Evolutionary conservation across 2,888 invertebrate species (phyloP), one percentile per base, ranked within the genome.

Genomic region (Eupithecia subfuscata): DNA sequence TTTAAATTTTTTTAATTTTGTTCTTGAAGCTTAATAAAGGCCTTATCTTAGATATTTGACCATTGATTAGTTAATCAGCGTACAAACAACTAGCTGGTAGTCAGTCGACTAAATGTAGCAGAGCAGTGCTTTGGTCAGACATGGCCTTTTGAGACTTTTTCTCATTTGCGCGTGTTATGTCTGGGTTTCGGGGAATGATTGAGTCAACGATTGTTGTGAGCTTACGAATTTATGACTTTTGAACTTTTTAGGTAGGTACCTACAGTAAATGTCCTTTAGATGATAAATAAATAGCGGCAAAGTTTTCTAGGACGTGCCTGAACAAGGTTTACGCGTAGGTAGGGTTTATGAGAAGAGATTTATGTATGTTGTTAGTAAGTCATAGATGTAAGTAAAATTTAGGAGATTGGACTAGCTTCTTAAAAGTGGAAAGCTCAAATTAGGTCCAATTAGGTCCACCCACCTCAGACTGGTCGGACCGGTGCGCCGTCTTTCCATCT

Each of bases 141-240:
- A 6, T 5, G 45, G 4, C 6, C 52, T 14, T 69, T 69, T 37
- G 18, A 43, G 52, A 25, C 40, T 56, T 60, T 75, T 77, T 64
- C 70, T 70, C 68, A 43, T 75, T 75, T 77, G 67, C 73, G 45
- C 22, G 68, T 75, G 75, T 77, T 75, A 75, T 73, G 77, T 75
- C 73, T 77, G 73, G 65, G 71, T 75, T 77, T 75, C 75, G 75
- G 77, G 73, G 69, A 73, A 73, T 74, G 63, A 76, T 74, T 72
- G 74, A 77, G 70, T 77, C 77, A 77, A 56, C 77, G 75, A 71
- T 75, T 75, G 77, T 77, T 74, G 69, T 73, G 52, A 71, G 68
- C 70, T 70, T 73, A 75, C 64, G 70, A 76, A 80, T 78, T 77
- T 75, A 74, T 74, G 75, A 77, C 65, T 73, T 73, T 76, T 79